Conservation (phyloP, 2,888 invertebrate species). For the Caenorhabditis sinica region DNA sequence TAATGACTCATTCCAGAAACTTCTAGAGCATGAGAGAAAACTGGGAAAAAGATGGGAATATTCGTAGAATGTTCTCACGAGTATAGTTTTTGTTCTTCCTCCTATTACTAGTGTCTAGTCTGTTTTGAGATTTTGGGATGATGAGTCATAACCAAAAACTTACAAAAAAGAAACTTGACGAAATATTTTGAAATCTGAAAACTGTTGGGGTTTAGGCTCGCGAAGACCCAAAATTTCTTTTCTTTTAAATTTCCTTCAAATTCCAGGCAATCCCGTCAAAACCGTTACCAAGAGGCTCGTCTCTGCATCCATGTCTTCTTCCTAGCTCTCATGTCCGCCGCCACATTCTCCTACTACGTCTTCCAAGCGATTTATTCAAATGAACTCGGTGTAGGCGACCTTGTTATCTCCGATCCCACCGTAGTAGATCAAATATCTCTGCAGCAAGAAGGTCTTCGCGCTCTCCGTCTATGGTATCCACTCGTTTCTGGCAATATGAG, state of each 20-base stretch:
- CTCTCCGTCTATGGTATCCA: constrained; percentile 50
- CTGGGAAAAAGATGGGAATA: background rate
- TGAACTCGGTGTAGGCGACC: constrained; percentile 51
- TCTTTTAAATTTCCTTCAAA: too few species aligned
- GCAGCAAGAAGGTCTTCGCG: constrained; percentile 44
- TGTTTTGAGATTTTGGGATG: too few species aligned
- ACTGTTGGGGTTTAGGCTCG: too few species aligned
- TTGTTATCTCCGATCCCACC: constrained; percentile 1
- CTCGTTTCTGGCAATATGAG: constrained; percentile 50
- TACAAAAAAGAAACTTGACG: too few species aligned
- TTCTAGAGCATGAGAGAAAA: background rate
- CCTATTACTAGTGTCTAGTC: too few species aligned
- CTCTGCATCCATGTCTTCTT: constrained; percentile 48
- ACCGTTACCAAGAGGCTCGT: constrained; percentile 42
- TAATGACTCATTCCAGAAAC: too few species aligned
- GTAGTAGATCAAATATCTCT: background rate
- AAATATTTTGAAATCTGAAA: background rate
- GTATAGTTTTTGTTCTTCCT: too few species aligned
- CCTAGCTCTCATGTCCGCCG: constrained; percentile 21
- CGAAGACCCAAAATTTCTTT: too few species aligned
- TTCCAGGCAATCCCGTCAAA: constrained; percentile 42
- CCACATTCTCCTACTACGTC: constrained; percentile 51
- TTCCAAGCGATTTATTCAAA: constrained; percentile 49
- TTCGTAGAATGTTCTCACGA: background rate
- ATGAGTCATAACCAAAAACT: too few species aligned